Evolutionary conservation across 2,113 vertebrate genomes (phyloP).

Genomic region (Ivindomyrus marchei): DNA sequence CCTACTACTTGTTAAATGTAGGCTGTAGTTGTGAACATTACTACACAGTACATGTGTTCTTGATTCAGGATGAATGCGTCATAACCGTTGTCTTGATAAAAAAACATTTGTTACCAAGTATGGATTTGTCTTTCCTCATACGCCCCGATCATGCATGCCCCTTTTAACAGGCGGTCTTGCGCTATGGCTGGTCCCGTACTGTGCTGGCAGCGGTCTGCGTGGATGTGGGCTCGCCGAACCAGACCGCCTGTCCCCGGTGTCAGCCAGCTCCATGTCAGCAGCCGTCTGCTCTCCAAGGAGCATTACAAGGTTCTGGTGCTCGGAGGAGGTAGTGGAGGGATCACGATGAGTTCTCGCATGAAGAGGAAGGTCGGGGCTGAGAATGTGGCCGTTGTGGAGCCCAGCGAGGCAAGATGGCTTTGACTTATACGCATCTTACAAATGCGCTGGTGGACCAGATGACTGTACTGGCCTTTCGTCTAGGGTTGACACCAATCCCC

Average conservation of each 20-base stretch:
- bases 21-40: not conserved
- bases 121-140: not conserved
- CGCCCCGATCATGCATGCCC: not conserved
- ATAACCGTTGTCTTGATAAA: not conserved
- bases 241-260: not conserved
- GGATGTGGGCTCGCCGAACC: not conserved
- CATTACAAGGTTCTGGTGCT: constrained; percentile 84
- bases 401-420: constrained; percentile 67
- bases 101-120: not conserved
- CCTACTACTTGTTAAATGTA: not conserved
- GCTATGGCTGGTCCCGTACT: not conserved
- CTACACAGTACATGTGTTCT: not conserved
- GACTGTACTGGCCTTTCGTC: not conserved
- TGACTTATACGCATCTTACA: not conserved
- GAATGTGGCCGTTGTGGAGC: constrained; percentile 86
- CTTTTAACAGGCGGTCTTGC: not conserved
- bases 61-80: not conserved
- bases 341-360: constrained; percentile 89
- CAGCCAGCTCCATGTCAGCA: constrained; percentile 45
- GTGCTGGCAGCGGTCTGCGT: not conserved
- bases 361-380: constrained; percentile 79
- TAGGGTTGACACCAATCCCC: not conserved
- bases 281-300: constrained; percentile 56
- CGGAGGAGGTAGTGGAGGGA: constrained; percentile 82
- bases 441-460: not conserved